Evolutionary conservation across 2,888 invertebrate species (phyloP).

Genomic region (Thymelicus lineola): DNA sequence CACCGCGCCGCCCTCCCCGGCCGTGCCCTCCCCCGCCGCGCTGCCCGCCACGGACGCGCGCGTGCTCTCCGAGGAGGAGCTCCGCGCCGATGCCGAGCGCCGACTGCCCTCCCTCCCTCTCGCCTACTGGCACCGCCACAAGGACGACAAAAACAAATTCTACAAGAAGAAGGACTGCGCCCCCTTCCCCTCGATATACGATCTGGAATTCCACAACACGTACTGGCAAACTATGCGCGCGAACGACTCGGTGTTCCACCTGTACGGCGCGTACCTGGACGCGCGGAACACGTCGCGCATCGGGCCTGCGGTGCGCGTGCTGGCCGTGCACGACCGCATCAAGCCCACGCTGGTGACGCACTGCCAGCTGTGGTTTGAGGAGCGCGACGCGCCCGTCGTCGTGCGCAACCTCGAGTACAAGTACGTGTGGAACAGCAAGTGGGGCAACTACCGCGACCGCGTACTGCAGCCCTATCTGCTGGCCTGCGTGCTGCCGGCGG

Average conservation of each 20-base stretch:
- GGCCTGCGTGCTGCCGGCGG: constrained; percentile 93
- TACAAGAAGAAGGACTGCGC: constrained; percentile 90
- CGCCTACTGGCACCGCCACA: constrained; percentile 93
- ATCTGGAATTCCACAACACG: constrained; percentile 96
- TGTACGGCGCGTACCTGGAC: constrained; percentile 96
- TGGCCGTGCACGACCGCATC: constrained; percentile 95
- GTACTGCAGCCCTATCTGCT: constrained; percentile 96
- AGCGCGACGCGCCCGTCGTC: constrained; percentile 91
- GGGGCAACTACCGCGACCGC: constrained; percentile 97
- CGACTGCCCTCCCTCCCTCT: constrained; percentile 94
- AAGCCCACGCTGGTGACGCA: constrained; percentile 92
- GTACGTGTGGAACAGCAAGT: constrained; percentile 97
- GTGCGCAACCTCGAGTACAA: constrained; percentile 95
- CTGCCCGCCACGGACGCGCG: constrained; percentile 59
- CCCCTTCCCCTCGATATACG: constrained; percentile 94
- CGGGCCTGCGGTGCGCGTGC: constrained; percentile 93
- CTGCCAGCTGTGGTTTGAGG: constrained; percentile 96
- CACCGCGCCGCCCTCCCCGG: constrained; percentile 48
- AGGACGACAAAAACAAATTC: constrained; percentile 89
- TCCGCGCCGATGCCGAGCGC: constrained; percentile 91
- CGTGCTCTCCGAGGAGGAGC: constrained; percentile 88
- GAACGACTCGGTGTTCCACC: constrained; percentile 94
- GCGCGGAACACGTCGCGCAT: constrained; percentile 90
- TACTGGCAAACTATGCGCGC: constrained; percentile 96
- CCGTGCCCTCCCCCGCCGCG: constrained; percentile 44